These are phyloP conservation scores for Polyommatus iphigenia DNA, from an alignment of 2,888 invertebrate genomes.

Conservation along the genomic window DNA sequence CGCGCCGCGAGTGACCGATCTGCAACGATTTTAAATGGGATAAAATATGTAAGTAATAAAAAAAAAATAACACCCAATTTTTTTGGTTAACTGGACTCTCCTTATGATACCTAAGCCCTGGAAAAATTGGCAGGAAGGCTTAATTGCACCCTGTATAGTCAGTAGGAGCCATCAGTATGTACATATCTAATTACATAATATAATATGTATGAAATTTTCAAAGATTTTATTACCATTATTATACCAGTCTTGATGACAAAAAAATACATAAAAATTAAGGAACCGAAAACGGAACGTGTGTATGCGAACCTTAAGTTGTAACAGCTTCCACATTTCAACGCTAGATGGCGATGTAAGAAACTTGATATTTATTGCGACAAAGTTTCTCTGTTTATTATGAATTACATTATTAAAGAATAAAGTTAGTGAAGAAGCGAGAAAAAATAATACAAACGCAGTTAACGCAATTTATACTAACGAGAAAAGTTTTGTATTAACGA, in stretches of 20 bases:
- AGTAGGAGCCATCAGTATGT: too few species aligned
- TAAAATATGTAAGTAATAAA: too few species aligned
- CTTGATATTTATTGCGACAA: background rate
- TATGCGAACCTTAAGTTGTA: background rate
- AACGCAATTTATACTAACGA: slow-evolving; percentile 25
- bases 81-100: too few species aligned
- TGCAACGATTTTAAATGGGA: too few species aligned
- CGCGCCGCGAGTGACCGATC: too few species aligned
- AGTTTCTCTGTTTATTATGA: background rate
- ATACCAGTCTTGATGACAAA: background rate
- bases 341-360: background rate
- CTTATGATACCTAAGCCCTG: too few species aligned
- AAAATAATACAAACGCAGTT: slow-evolving; percentile 18
- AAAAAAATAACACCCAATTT: too few species aligned
- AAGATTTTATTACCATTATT: background rate
- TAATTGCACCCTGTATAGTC: too few species aligned
- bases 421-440: slow-evolving; percentile 18
- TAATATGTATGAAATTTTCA: background rate
- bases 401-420: slow-evolving; percentile 9
- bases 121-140: too few species aligned
- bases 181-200: too few species aligned
- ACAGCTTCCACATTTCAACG: background rate
- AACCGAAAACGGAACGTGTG: background rate
- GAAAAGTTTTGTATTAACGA: slow-evolving; percentile 24
- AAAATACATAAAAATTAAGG: background rate